Conservation (phyloP, 2,797 vertebrate species). For the Lithobates pipiens region DNA sequence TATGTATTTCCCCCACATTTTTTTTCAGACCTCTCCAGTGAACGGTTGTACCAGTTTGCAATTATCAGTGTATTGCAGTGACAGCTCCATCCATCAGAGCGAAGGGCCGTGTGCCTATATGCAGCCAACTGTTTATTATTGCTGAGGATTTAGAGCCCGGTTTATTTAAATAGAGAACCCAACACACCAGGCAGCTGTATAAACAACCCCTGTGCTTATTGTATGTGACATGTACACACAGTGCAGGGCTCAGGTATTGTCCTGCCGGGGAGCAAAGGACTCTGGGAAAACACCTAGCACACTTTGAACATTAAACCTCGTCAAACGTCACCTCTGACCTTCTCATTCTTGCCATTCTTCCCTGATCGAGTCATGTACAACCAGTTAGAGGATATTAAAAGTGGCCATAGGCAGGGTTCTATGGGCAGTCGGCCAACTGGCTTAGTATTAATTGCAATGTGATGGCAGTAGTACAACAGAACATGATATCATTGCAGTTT, state of each 20-base stretch:
- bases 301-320: conserved; percentile 23
- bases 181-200: conserved; percentile 45
- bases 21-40: too few species aligned
- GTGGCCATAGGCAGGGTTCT: too few species aligned
- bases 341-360: conserved; percentile 4
- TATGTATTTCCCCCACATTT: too few species aligned
- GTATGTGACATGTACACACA: conserved; percentile 9
- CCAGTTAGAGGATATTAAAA: neutral
- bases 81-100: neutral
- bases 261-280: neutral
- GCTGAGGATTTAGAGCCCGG: conserved; percentile 23
- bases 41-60: neutral
- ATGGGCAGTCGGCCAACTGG: too few species aligned
- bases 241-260: conserved; percentile 49
- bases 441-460: too few species aligned
- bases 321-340: conserved; percentile 43
- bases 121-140: conserved; percentile 18
- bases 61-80: neutral
- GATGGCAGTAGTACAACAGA: too few species aligned
- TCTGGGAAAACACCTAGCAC: conserved; percentile 30
- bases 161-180: conserved; percentile 39
- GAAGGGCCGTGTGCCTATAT: neutral
- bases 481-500: too few species aligned
- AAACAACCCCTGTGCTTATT: conserved; percentile 35
- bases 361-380: neutral